Percentiles rank a stretch among this genome's conserved stretches.
phyloP scores from a whole-genome alignment of 64 coral and sea anemone genomes.

The Platygyra sinensis region DNA sequence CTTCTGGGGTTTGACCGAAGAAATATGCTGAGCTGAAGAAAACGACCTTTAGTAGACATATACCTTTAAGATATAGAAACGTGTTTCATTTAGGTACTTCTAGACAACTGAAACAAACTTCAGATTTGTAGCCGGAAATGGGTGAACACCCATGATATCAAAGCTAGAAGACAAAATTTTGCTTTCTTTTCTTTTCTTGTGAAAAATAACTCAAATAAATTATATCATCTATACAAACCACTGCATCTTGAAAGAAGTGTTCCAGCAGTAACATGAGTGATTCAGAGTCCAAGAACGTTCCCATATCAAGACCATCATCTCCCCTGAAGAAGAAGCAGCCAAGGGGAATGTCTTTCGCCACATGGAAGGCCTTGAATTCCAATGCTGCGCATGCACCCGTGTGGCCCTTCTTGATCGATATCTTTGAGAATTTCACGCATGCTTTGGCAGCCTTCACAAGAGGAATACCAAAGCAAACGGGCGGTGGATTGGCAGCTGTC shows the following conservation, averaged over 20 bases:
- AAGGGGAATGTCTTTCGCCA: constrained; percentile 1
- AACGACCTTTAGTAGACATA: no score
- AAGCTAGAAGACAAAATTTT: no score
- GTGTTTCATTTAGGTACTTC: no score
- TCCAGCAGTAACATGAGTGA: background rate
- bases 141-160: no score
- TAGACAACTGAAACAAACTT: no score
- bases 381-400: constrained; percentile 22
- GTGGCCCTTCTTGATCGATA: constrained; percentile 28
- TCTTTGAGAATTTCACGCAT: constrained; percentile 40
- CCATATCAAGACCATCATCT: background rate
- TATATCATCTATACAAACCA: background rate
- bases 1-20: no score
- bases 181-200: background rate
- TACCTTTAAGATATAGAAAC: no score
- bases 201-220: background rate
- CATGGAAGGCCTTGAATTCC: background rate
- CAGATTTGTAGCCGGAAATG: no score
- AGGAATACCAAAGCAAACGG: constrained; percentile 38
- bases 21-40: no score
- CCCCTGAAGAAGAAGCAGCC: constrained; percentile 49
- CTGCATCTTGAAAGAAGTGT: background rate
- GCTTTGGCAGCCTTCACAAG: background rate
- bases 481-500: constrained; percentile 40
- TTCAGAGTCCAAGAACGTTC: background rate